These are phyloP conservation scores for Actinia equina DNA, from an alignment of 64 coral and sea anemone species.

Conservation along the genomic window DNA sequence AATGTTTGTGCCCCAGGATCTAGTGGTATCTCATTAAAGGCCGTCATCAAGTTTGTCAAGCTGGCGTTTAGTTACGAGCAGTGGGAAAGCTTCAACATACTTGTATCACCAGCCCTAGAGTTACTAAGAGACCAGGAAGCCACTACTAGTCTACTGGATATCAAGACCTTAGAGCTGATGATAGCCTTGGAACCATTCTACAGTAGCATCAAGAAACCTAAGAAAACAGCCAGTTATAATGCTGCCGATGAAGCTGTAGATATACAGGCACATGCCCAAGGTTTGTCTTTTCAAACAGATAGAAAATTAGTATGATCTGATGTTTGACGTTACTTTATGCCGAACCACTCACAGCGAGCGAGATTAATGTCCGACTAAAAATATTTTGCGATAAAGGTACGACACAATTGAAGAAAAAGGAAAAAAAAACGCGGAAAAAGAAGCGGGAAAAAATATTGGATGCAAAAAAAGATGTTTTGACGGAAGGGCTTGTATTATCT, in stretches of 20 bases:
- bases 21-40: constrained; percentile 72
- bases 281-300: not conserved
- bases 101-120: constrained; percentile 53
- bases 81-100: constrained; percentile 72
- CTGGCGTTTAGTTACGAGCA: constrained; percentile 91
- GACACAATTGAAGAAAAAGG: too few relatives aligned
- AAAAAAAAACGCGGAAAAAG: too few relatives aligned
- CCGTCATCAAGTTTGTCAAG: constrained; percentile 89
- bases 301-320: too few relatives aligned
- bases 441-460: too few relatives aligned
- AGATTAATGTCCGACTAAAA: too few relatives aligned
- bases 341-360: too few relatives aligned
- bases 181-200: constrained; percentile 80
- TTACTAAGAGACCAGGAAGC: constrained; percentile 54
- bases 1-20: constrained; percentile 26
- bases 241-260: constrained; percentile 27
- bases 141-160: constrained; percentile 44
- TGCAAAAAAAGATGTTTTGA: too few relatives aligned
- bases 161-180: constrained; percentile 82
- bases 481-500: not conserved
- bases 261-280: constrained; percentile 31
- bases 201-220: constrained; percentile 57
- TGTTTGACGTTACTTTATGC: too few relatives aligned
- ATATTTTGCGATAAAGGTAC: too few relatives aligned
- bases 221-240: constrained; percentile 43